Conservation (phyloP, 2,888 invertebrate genomes). For the Unio delphinus region DNA sequence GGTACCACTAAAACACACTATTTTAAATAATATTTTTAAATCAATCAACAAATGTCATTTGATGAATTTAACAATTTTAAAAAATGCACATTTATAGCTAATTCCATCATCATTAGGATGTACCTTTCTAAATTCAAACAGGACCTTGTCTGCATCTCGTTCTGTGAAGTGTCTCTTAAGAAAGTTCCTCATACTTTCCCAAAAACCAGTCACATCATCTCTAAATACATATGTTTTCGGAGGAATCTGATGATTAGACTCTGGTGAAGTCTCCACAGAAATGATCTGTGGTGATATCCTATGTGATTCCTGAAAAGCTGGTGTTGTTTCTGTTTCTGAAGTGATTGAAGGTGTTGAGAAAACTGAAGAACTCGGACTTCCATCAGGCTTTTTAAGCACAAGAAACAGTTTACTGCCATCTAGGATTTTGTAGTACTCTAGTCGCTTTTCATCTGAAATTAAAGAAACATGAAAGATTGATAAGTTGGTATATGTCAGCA, state of each 20-base stretch:
- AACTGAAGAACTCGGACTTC: slow-evolving; percentile 27
- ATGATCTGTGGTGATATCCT: background rate
- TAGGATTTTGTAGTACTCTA: slow-evolving; percentile 52
- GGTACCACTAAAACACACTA: no score
- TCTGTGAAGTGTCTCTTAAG: slow-evolving; percentile 59
- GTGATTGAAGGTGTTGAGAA: slow-evolving; percentile 16
- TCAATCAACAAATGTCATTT: no score
- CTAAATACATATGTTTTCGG: slow-evolving; percentile 4
- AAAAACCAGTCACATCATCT: slow-evolving; percentile 41
- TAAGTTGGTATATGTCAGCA: no score
- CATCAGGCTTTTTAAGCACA: slow-evolving; percentile 47
- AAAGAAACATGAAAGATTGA: background rate
- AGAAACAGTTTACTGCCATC: slow-evolving; percentile 56
- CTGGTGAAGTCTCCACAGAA: background rate
- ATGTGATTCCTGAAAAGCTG: background rate
- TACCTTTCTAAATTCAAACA: slow-evolving; percentile 61
- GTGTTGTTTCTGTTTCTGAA: background rate
- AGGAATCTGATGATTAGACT: background rate
- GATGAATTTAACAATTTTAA: background rate
- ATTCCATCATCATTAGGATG: background rate
- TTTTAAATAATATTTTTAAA: no score
- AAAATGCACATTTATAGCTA: background rate
- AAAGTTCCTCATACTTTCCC: slow-evolving; percentile 53
- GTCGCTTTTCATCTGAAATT: slow-evolving; percentile 52
- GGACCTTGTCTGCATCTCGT: slow-evolving; percentile 56